Evolutionary conservation across 1,140 invertebrate species (phyloP), one percentile per base, ranked within the genome.

Genomic region (Saccostrea glomerata): DNA sequence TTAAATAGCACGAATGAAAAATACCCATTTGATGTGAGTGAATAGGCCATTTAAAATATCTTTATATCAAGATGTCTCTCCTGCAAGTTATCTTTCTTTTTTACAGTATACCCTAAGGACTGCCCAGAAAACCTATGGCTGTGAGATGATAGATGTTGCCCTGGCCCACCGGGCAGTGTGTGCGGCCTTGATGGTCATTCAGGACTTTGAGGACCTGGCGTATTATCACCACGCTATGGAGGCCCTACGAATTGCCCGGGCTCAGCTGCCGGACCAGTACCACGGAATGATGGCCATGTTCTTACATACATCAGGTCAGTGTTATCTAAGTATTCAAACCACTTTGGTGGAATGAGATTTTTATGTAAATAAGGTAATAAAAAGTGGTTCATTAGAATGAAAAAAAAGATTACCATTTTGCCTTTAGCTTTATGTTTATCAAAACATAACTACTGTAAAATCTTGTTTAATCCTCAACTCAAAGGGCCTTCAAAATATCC

Each of bases 301-400:
- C 89, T 90, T 93, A 13, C 90, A 92, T 85, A 94, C 92, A 15
- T 91, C 94, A 83, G 93, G 94, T 94, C 88, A 91, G 88, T 90
- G 13, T 47, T 11, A 70, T 17, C 15, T 23, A 36, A n/a, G 6
- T 25, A 3, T n/a, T 25, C 25, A 2, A 11, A 2, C 6, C 6
- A 2, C 6, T 2, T 40, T 63, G 47, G 9, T 47, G 47, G 47
- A 11, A 1, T 6, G 47, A 47, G 47, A 3, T 4, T 47, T 47
- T 6, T 47, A 47, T 47, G 2, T 6, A 47, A 47, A 9, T 47
- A 47, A 47, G 47, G 47, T 47, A 47, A 9, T 47, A 47, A 47
- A 47, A 9, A 4, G 47, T 47, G 6, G 5, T 11, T 47, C 47
- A 9, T 84, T 23, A n/a, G 25, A 56, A 56, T 13, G 20, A 36